A percentile compares a stretch with the other conserved stretches of the same genome.
phyloP scores from a whole-genome alignment of 2,888 invertebrate species.

The Dryobotodes eremita region DNA sequence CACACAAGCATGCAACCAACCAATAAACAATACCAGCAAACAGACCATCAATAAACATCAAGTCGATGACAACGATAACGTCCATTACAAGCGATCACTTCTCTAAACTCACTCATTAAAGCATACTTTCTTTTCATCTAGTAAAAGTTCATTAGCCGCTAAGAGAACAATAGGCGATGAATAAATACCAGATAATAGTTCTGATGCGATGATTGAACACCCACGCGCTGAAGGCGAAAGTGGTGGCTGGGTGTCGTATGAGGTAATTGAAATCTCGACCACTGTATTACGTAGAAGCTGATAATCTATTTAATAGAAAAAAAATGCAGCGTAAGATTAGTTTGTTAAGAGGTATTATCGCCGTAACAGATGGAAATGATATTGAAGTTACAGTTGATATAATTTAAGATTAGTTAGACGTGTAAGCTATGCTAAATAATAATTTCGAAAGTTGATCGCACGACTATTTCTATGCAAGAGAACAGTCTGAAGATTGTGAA shows the following conservation, averaged over 20 bases:
- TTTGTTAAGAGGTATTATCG: conserved; percentile 52
- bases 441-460: conserved; percentile 56
- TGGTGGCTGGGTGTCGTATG: conserved; percentile 76
- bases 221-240: conserved; percentile 81
- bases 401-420: conserved; percentile 41
- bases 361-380: conserved; percentile 48
- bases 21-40: conserved; percentile 57
- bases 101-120: conserved; percentile 80
- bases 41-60: conserved; percentile 70
- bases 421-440: conserved; percentile 26
- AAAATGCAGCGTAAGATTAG: conserved; percentile 45
- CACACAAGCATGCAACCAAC: conserved; percentile 37
- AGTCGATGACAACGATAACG: conserved; percentile 73
- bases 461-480: conserved; percentile 20
- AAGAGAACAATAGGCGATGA: conserved; percentile 80
- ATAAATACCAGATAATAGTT: conserved; percentile 68
- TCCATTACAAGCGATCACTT: conserved; percentile 77
- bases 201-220: conserved; percentile 80
- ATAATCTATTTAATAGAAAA: conserved; percentile 55
- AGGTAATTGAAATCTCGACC: conserved; percentile 78
- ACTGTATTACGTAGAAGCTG: conserved; percentile 76
- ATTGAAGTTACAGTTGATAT: conserved; percentile 41
- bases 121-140: conserved; percentile 77
- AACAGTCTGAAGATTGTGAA: conserved; percentile 46
- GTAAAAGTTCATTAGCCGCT: conserved; percentile 85